Conservation (phyloP, 2,888 invertebrate species). For the Harpagoxenus sublaevis region DNA sequence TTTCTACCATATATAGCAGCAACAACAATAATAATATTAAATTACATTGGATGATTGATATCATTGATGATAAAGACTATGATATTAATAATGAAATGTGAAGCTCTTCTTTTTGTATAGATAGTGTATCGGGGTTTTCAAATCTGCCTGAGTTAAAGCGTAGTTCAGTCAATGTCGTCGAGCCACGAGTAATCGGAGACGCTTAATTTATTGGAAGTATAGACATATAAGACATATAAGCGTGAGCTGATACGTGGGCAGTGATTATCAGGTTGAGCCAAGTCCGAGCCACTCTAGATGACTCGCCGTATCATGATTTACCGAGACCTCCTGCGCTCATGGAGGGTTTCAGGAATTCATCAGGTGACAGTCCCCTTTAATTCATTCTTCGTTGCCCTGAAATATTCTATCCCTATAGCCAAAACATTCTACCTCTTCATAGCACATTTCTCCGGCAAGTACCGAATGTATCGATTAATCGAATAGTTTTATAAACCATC, state of each 20-base stretch:
- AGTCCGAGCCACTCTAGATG: constrained; percentile 69
- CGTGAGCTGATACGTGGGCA: constrained; percentile 65
- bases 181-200: constrained; percentile 29
- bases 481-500: neutral
- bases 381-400: constrained; percentile 25
- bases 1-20: neutral
- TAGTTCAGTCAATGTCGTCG: constrained; percentile 17
- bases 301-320: constrained; percentile 77
- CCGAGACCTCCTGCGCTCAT: constrained; percentile 61
- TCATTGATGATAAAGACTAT: neutral
- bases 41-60: constrained; percentile 1
- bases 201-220: constrained; percentile 71
- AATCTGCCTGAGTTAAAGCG: constrained; percentile 13
- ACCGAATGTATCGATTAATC: neutral
- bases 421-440: constrained; percentile 18
- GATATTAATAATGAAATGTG: constrained; percentile 1
- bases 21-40: constrained; percentile 4
- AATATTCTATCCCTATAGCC: constrained; percentile 18
- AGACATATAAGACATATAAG: constrained; percentile 29
- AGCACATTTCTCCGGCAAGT: neutral
- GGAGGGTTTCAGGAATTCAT: constrained; percentile 62
- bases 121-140: neutral
- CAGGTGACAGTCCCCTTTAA: constrained; percentile 50
- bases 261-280: constrained; percentile 69
- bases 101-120: constrained; percentile 14